Evolutionary conservation across 2,113 vertebrate species (phyloP).

Genomic region (Gallinago undulata): DNA sequence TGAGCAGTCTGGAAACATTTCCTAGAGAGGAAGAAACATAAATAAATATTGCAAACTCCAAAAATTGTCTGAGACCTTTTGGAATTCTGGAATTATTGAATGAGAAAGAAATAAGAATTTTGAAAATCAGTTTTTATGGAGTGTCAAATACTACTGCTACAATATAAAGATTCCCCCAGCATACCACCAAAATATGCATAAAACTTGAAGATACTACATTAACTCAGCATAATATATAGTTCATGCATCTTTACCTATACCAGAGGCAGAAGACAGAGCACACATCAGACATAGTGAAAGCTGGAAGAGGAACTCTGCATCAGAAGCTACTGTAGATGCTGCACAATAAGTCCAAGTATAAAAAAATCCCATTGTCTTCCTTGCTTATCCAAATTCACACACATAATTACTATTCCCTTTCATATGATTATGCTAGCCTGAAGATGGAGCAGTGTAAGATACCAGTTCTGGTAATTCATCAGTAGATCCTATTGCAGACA

Average conservation of each 20-base stretch:
- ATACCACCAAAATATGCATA: neutral
- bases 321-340: neutral
- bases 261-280: conserved; percentile 47
- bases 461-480: neutral
- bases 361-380: neutral
- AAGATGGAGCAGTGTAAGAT: neutral
- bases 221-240: neutral
- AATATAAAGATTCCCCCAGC: neutral
- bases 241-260: conserved; percentile 53
- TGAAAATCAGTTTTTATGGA: neutral
- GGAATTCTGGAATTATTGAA: neutral
- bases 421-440: neutral
- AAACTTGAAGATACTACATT: neutral
- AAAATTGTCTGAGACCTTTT: neutral
- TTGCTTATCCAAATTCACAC: neutral
- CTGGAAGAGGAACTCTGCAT: neutral
- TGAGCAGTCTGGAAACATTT: conserved; percentile 98
- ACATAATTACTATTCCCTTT: neutral
- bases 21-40: conserved; percentile 73
- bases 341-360: neutral
- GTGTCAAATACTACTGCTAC: neutral
- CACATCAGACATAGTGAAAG: neutral
- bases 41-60: neutral
- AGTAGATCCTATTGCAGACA: neutral
- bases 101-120: neutral